Evolutionary conservation across 2,888 invertebrate genomes (phyloP), one percentile per base, ranked within the genome.

Genomic region (Acanthosepion lycidas): DNA sequence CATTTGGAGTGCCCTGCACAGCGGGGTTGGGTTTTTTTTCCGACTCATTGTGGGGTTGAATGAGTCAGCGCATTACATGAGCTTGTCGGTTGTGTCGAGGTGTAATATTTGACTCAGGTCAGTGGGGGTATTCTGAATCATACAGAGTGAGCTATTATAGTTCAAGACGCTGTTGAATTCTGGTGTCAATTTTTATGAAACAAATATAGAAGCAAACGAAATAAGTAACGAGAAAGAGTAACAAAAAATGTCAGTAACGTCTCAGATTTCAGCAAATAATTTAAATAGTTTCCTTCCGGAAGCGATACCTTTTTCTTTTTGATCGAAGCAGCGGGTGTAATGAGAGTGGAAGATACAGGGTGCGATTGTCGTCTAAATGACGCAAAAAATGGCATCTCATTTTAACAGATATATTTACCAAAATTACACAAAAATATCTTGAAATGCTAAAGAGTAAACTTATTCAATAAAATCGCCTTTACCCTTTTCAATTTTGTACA

Each of bases 41-140:
- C n/a, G 12, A 78, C n/a, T 33, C 78, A 78, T 78, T 78, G 78
- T n/a, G 78, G n/a, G 78, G n/a, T 12, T 9, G n/a, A 12, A 78
- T 78, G 78, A 78, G 78, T 78, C 78, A 78, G 78, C 78, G n/a
- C n/a, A 78, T 78, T 78, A 33, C n/a, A 6, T 78, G 78, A 78
- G 78, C n/a, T 15, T n/a, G n/a, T 33, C n/a, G 15, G 78, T n/a
- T 33, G n/a, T 33, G 78, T 78, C n/a, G n/a, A 78, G 78, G 78
- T 78, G 78, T 78, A 78, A 78, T 78, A 78, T 78, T 78, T 33
- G 78, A 78, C 78, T 78, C n/a, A 78, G 78, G 78, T 78, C 78
- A 78, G 78, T 78, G 78, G n/a, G 78, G 78, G 78, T 78, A 78
- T 78, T 78, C 78, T 78, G n/a, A 33, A 33, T 78, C 78, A n/a